Percentiles rank a stretch among this genome's conserved stretches.
Conservation (phyloP, 2,888 invertebrate genomes). For the Macrophya alboannulata region DNA sequence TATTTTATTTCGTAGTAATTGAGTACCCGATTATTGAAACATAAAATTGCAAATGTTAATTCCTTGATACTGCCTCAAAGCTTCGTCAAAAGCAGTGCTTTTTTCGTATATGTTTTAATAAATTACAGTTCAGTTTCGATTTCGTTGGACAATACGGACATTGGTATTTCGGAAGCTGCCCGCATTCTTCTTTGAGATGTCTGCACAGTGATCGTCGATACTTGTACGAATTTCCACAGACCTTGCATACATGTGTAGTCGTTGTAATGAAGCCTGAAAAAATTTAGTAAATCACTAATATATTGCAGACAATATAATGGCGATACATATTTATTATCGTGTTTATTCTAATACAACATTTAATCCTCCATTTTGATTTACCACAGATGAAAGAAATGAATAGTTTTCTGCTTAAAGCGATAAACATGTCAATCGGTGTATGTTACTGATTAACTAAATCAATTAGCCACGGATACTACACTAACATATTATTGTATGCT, state of each 20-base stretch:
- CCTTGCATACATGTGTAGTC: conserved; percentile 77
- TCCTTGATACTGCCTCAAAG: not conserved
- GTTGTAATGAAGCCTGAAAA: conserved; percentile 66
- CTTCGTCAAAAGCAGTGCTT: conserved; percentile 64
- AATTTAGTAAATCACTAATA: conserved; percentile 46
- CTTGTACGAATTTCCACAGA: conserved; percentile 83
- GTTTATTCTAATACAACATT: not conserved
- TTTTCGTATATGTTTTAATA: conserved; percentile 73
- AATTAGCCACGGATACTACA: not conserved
- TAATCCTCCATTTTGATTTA: not conserved
- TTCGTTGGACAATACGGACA: conserved; percentile 77
- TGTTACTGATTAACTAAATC: not conserved
- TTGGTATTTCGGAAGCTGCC: conserved; percentile 76
- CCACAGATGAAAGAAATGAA: not conserved
- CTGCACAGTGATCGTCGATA: conserved; percentile 81
- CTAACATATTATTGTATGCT: not conserved
- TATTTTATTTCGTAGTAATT: not conserved
- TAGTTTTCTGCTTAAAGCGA: not conserved
- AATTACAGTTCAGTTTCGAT: conserved; percentile 77
- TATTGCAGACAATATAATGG: not conserved
- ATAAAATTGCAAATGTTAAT: not conserved
- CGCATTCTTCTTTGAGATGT: conserved; percentile 78
- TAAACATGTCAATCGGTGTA: not conserved
- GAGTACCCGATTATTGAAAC: not conserved
- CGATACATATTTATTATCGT: not conserved